phyloP scores from a whole-genome alignment of 2,113 vertebrate species.

The Acrocephalus arundinaceus region DNA sequence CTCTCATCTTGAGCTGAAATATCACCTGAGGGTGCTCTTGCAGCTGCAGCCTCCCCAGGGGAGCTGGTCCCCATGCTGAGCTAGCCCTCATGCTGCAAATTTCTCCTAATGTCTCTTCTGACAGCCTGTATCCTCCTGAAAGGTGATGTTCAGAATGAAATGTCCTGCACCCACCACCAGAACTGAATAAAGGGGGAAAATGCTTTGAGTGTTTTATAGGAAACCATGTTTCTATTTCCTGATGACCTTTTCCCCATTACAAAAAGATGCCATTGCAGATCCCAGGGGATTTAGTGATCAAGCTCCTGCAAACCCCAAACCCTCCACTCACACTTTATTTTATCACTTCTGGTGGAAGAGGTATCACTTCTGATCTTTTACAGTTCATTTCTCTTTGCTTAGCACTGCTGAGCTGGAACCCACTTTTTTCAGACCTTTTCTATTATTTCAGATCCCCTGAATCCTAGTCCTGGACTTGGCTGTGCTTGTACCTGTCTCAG shows the following conservation, averaged over 20 bases:
- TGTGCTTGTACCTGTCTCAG: neutral
- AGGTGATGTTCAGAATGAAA: rapidly evolving
- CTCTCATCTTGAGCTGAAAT: neutral
- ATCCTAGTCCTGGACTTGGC: neutral
- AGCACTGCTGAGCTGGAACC: neutral
- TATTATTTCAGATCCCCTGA: neutral
- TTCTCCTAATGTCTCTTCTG: neutral
- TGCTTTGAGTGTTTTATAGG: neutral
- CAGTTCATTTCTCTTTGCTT: neutral
- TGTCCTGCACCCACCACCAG: neutral
- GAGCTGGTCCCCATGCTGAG: neutral
- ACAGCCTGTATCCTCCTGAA: neutral
- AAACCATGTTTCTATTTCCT: neutral
- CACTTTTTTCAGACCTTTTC: neutral
- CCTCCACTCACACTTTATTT: neutral
- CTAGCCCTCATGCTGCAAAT: neutral
- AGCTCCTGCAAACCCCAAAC: neutral
- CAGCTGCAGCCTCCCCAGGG: neutral
- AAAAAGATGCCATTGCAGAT: neutral
- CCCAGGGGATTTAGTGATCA: neutral
- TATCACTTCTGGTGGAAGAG: neutral
- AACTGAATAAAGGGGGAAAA: neutral
- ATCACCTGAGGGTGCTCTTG: neutral
- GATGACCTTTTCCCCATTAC: neutral
- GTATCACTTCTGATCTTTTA: neutral